Base-by-base conservation (phyloP, 1,140 invertebrate genomes). In the Metaphire vulgaris region DNA sequence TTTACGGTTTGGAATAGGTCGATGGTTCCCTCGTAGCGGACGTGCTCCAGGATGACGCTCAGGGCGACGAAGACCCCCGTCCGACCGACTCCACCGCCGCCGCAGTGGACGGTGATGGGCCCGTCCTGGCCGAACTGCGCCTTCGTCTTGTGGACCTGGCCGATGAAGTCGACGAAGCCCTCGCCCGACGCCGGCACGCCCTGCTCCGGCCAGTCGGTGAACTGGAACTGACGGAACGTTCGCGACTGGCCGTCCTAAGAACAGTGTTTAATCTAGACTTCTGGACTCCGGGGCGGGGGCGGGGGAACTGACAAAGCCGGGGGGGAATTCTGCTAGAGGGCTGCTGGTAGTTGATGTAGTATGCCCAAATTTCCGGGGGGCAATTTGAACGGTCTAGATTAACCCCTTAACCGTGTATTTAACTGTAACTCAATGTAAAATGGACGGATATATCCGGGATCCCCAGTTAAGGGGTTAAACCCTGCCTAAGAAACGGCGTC, bases 31-130 rank as follows among this genome's bases (percentile, higher is more conserved):
- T 99, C 98, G 85, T 97, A 98, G 84, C 98, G 94, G 93, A 99
- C 98, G 77, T 97, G 90, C 85, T 99, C 97, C 80, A 99, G 87
- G n/a, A 99, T 95, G 83, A 98, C 97, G 84, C 95, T 97, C 73
- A 99, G 89, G 0, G 96, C 94, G 79, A 99, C 97, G 86, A 99
- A 99, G 72, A 99, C 97, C 41, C 98, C 98, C 2, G 97, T 99
- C 80, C 97, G 90, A 1, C 97, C 96, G 74, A 86, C 85, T 32
- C 86, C 86, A 79, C 85, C 84, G 82, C 84, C 86, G 82, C 92
- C 95, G 90, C 97, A 99, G 86, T 99, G 98, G 16, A 99, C 97
- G 33, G 96, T 97, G 78, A 99, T 99, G n/a, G 98, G 98, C 21
- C 98, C 97, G 84, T 98, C 96, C 84, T 98, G 95, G 28, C 98